A percentile compares a stretch with the other conserved stretches of the same genome.
Conservation (phyloP, 2,888 invertebrate genomes). For the Euphydryas editha region DNA sequence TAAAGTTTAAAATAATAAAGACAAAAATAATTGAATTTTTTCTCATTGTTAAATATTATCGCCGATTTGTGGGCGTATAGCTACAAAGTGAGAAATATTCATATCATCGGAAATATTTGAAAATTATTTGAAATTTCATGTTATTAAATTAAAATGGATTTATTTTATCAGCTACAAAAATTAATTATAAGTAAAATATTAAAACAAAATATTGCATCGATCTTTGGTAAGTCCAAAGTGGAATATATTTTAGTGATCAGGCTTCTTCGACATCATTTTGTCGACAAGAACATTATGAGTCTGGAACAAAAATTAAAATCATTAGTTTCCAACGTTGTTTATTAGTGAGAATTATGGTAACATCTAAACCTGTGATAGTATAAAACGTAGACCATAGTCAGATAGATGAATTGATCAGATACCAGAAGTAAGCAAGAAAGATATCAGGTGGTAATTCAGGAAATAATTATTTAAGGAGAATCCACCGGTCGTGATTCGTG, state of each 20-base stretch:
- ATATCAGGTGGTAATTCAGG: too few relatives aligned
- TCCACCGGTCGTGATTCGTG: too few relatives aligned
- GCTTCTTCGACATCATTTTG: constrained; percentile 82
- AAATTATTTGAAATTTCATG: not conserved
- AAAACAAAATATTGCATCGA: constrained; percentile 22
- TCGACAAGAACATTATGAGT: constrained; percentile 92
- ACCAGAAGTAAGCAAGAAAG: too few relatives aligned
- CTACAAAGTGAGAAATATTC: not conserved
- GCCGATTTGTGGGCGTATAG: too few relatives aligned
- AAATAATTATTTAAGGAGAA: too few relatives aligned
- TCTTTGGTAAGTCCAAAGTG: constrained; percentile 21
- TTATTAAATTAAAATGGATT: not conserved
- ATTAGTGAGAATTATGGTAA: too few relatives aligned
- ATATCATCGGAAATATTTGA: not conserved
- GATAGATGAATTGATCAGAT: too few relatives aligned
- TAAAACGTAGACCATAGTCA: too few relatives aligned
- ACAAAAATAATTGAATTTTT: too few relatives aligned
- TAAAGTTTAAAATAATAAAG: too few relatives aligned
- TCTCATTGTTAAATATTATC: too few relatives aligned
- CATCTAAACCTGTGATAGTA: too few relatives aligned
- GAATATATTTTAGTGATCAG: not conserved
- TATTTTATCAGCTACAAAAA: not conserved
- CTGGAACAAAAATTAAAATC: constrained; percentile 77
- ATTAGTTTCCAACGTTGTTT: not conserved
- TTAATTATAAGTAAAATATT: not conserved